Percentiles rank a stretch among this genome's conserved stretches.
Evolutionary conservation across 2,888 invertebrate genomes (phyloP).

Genomic region (Epinotia brunnichana): DNA sequence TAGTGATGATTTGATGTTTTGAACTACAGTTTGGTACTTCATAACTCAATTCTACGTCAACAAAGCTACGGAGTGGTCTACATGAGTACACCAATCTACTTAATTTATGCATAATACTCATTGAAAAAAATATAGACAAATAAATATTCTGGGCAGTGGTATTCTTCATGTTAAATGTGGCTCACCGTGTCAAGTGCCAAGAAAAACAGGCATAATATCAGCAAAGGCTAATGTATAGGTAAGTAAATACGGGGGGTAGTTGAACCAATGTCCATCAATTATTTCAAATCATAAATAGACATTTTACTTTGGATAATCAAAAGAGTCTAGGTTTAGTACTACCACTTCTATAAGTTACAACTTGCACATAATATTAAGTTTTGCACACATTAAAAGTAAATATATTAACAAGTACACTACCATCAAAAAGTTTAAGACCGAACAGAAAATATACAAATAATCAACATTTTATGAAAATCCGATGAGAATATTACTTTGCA

Average conservation of each 20-base stretch:
- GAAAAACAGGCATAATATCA: not conserved
- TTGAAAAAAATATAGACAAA: not conserved
- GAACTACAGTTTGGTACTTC: not conserved
- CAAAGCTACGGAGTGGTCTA: not conserved
- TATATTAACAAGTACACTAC: too few species aligned
- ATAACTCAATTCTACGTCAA: not conserved
- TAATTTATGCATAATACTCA: not conserved
- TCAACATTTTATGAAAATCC: too few species aligned
- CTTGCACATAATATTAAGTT: too few species aligned
- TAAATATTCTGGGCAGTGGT: not conserved
- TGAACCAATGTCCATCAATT: not conserved
- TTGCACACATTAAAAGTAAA: too few species aligned
- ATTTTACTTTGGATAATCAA: slow-evolving; percentile 25
- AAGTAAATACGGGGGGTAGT: not conserved
- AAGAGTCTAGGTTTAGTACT: slow-evolving; percentile 22
- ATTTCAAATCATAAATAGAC: not conserved
- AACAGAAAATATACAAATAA: too few species aligned
- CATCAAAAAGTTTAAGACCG: too few species aligned
- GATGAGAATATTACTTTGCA: too few species aligned
- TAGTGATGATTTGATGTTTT: not conserved
- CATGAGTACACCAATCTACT: not conserved
- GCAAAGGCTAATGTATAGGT: not conserved
- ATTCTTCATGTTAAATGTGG: not conserved
- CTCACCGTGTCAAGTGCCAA: not conserved
- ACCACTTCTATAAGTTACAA: slow-evolving; percentile 15